phyloP scores from a whole-genome alignment of 64 coral and sea anemone species.

The Montipora capricornis region DNA sequence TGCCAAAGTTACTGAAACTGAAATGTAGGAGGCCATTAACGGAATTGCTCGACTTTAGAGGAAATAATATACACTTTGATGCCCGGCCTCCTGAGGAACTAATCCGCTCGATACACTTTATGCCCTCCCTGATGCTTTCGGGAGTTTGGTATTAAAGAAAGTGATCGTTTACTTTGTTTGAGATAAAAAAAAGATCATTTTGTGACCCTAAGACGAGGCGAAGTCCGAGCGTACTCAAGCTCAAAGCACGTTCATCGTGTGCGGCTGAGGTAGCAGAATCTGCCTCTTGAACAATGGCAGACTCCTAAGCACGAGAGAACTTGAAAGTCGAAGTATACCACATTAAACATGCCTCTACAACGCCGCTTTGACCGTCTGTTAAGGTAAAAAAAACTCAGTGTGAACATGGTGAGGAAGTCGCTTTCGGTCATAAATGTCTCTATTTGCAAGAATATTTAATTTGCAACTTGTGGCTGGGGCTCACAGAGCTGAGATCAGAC shows the following conservation, averaged over 20 bases:
- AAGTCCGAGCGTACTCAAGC: no score
- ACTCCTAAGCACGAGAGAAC: no score
- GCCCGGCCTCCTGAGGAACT: no score
- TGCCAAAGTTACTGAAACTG: neutral
- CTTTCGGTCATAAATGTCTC: neutral
- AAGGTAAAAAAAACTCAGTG: no score
- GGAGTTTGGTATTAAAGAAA: neutral
- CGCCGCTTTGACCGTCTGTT: neutral
- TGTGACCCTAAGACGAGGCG: neutral
- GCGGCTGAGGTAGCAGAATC: no score
- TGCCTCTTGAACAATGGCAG: no score
- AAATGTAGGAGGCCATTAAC: neutral
- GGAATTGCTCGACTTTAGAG: neutral
- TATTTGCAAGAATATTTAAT: neutral
- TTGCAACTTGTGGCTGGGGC: neutral
- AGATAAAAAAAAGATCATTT: neutral
- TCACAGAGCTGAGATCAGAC: neutral
- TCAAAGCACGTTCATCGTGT: no score
- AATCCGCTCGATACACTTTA: no score
- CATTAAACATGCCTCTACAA: no score
- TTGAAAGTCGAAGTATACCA: no score
- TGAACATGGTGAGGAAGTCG: neutral
- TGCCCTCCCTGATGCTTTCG: neutral
- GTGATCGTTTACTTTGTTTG: neutral
- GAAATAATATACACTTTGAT: no score